Evolutionary conservation across 2,113 vertebrate genomes (phyloP), one percentile per base, ranked within the genome.

Genomic region (Oenanthe melanoleuca): DNA sequence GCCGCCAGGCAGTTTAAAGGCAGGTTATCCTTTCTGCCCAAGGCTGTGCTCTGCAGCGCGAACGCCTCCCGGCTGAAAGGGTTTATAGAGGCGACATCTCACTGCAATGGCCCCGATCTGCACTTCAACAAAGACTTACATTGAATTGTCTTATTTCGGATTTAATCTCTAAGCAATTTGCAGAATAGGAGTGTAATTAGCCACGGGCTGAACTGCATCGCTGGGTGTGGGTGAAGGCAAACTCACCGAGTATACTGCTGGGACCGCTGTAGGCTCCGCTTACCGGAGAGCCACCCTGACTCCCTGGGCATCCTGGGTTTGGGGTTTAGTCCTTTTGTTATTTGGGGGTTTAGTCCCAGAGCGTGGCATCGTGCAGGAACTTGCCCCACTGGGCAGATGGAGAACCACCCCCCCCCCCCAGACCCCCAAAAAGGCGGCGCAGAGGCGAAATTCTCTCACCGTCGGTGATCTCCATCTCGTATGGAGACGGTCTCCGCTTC

Each of bases 401-500:
- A 49, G 10, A 10, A 47, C 44, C 44, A 28, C 12, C 29, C 29
- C 14, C 11, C 14, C 17, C n/a, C n/a, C n/a, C n/a, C n/a, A n/a
- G n/a, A n/a, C n/a, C 42, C 19, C 44, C 7, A 7, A 25, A 38
- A 4, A 87, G 11, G 12, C 37, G 15, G 50, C 8, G 6, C 52
- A 21, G 16, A 8, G 63, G 5, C 5, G 21, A 34, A 64, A 42
- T 71, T 23, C 21, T 82, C 98, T 98, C 93, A 99, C 99, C 99
- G 60, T 99, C 99, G 47, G 98, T 98, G 95, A 99, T 98, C 97
- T 99, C 99, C 98, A 99, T 98, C 97, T 99, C 99, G 89, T 99
- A 99, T 19, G 99, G 99, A 78, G 98, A 98, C 31, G 98, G 98
- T 96, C 99, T 99, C 97, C 97, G 93, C 97, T 98, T 98, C 95